Base-by-base conservation (phyloP, 1,140 invertebrate species). In the Goniozus legneri region DNA sequence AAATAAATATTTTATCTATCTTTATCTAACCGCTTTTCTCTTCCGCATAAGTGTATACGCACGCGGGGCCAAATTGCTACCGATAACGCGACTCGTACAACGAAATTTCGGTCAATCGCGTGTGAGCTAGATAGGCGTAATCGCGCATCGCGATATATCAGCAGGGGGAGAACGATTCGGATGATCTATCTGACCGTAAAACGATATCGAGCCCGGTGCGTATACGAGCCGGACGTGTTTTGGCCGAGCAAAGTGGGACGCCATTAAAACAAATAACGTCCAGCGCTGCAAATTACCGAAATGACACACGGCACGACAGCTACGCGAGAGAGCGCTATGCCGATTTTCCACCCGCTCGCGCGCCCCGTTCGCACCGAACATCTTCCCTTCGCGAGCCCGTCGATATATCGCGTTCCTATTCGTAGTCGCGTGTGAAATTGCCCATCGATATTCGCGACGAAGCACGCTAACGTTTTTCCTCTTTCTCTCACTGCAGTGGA, bases 101-200 rank as follows among this genome's bases (percentile, higher is more conserved):
- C n/a, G n/a, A n/a, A n/a, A n/a, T n/a, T n/a, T n/a, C n/a, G n/a
- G n/a, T n/a, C n/a, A n/a, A n/a, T n/a, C n/a, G n/a, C n/a, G n/a
- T n/a, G n/a, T n/a, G n/a, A n/a, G n/a, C n/a, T n/a, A n/a, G n/a
- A n/a, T n/a, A n/a, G n/a, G n/a, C n/a, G n/a, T n/a, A n/a, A n/a
- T n/a, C n/a, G n/a, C n/a, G n/a, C n/a, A n/a, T n/a, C n/a, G n/a
- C n/a, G n/a, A n/a, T n/a, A n/a, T n/a, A n/a, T n/a, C n/a, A n/a
- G n/a, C n/a, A n/a, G n/a, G n/a, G n/a, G n/a, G n/a, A n/a, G n/a
- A n/a, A n/a, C n/a, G n/a, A n/a, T n/a, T n/a, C n/a, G n/a, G n/a
- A 65, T 67, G 65, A 70, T 63, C 68, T 62, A 61, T 56, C 43
- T 45, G 47, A 45, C 55, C 56, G 50, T 66, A 62, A 72, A 70